Conservation (phyloP, 2,888 invertebrate species). For the Ptychoptera contaminata region DNA sequence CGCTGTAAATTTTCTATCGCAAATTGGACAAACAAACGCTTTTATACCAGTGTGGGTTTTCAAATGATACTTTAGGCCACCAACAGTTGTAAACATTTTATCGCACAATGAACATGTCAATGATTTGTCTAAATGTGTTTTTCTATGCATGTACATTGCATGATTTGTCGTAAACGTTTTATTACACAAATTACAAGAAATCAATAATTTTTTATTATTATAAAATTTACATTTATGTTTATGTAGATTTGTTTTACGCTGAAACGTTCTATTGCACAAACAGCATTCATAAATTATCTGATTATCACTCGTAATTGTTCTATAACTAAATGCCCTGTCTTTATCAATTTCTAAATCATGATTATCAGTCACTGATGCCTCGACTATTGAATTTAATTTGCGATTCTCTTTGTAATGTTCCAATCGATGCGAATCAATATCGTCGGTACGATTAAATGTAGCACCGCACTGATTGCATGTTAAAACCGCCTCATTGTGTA, state of each 20-base stretch:
- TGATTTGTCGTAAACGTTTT: background rate
- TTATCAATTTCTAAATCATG: background rate
- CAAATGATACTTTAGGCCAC: slow-evolving; percentile 13
- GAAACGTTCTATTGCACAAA: slow-evolving; percentile 1
- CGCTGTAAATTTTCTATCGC: slow-evolving; percentile 13
- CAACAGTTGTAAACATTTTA: slow-evolving; percentile 10
- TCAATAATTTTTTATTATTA: background rate
- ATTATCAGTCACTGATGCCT: background rate
- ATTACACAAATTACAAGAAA: slow-evolving; percentile 1
- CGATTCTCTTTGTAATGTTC: slow-evolving; percentile 3
- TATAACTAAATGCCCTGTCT: background rate
- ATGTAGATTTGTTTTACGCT: background rate
- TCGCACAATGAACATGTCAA: slow-evolving; percentile 11
- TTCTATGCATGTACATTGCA: slow-evolving; percentile 6
- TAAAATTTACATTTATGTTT: background rate
- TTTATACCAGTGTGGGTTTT: slow-evolving; percentile 11
- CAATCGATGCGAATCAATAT: slow-evolving; percentile 9
- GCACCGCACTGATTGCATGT: slow-evolving; percentile 12
- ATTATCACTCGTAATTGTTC: background rate
- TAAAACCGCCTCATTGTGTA: slow-evolving; percentile 10
- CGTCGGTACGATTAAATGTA: slow-evolving; percentile 9
- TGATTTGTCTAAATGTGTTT: background rate
- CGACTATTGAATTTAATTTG: background rate
- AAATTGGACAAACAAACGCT: slow-evolving; percentile 15
- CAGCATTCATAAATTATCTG: background rate